Conservation (phyloP, 2,797 vertebrate species). For the Hozukius guyotensis region DNA sequence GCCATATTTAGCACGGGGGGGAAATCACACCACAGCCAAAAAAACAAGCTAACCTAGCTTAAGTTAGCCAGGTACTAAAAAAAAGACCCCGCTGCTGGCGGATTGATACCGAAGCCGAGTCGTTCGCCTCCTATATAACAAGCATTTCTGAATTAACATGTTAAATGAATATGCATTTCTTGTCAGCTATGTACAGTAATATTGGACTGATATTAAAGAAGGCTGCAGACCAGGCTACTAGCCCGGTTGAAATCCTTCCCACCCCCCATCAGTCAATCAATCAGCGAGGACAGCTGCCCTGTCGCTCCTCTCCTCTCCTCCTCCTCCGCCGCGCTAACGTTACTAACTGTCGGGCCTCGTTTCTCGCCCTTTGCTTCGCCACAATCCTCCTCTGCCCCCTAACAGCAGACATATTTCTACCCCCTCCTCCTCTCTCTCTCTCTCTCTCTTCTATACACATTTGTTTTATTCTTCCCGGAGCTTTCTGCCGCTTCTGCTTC, state of each 20-base stretch:
- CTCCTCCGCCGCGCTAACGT: conserved; percentile 6
- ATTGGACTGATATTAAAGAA: neutral
- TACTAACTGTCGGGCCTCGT: conserved; percentile 67
- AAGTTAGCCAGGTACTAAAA: conserved; percentile 51
- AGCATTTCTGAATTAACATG: neutral
- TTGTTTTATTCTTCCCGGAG: conserved; percentile 61
- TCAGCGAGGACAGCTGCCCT: conserved; percentile 73
- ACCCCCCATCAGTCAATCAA: conserved; percentile 66
- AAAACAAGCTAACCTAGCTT: too few relatives aligned
- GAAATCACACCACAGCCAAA: conserved; percentile 31
- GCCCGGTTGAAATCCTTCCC: conserved; percentile 55
- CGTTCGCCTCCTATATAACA: neutral
- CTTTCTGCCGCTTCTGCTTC: conserved; percentile 38
- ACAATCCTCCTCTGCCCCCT: conserved; percentile 75
- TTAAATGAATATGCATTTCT: conserved; percentile 14
- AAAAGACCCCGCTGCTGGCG: conserved; percentile 44
- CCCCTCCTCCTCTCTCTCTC: conserved; percentile 33
- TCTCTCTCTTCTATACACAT: conserved; percentile 39
- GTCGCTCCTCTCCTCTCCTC: conserved; percentile 64
- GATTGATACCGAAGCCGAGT: conserved; percentile 42
- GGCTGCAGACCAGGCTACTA: conserved; percentile 9
- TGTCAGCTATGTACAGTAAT: neutral
- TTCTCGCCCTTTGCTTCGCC: conserved; percentile 63
- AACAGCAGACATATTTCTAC: conserved; percentile 79
- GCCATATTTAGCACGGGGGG: conserved; percentile 61